phyloP scores from a whole-genome alignment of 2,113 vertebrate genomes.

The Salvator merianae region DNA sequence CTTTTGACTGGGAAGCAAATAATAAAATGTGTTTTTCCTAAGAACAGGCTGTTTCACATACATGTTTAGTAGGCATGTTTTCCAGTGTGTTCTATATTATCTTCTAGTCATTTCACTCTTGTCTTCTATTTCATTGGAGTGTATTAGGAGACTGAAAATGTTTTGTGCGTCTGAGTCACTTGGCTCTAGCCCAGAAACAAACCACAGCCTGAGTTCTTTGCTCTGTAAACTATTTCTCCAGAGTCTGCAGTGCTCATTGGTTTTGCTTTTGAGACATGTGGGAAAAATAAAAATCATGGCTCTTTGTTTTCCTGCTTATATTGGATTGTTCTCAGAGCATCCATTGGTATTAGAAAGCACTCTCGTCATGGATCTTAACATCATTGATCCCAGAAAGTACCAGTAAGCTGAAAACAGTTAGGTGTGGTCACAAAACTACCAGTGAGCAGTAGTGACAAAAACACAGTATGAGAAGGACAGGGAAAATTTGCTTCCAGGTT shows the following conservation, averaged over 20 bases:
- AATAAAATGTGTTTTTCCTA: background rate
- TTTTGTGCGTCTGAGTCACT: background rate
- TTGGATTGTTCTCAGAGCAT: background rate
- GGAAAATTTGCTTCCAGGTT: background rate
- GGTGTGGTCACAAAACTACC: background rate
- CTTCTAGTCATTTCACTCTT: background rate
- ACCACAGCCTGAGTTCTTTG: constrained; percentile 11
- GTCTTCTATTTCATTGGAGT: background rate
- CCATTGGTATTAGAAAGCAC: background rate
- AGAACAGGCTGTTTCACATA: background rate
- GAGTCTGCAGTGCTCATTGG: background rate
- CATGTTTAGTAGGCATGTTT: background rate
- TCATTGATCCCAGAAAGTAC: background rate
- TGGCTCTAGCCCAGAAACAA: background rate
- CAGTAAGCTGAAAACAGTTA: background rate
- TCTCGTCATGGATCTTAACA: background rate
- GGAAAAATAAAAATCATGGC: constrained; percentile 6
- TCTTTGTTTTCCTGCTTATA: constrained; percentile 1
- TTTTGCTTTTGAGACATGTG: constrained; percentile 27
- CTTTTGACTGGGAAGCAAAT: background rate
- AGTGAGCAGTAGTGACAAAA: background rate
- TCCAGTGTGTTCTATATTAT: background rate
- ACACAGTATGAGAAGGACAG: no score
- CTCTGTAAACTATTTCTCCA: background rate
- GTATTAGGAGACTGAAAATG: background rate